Base-by-base conservation (phyloP, 2,888 invertebrate genomes). In the Portevinia maculata region DNA sequence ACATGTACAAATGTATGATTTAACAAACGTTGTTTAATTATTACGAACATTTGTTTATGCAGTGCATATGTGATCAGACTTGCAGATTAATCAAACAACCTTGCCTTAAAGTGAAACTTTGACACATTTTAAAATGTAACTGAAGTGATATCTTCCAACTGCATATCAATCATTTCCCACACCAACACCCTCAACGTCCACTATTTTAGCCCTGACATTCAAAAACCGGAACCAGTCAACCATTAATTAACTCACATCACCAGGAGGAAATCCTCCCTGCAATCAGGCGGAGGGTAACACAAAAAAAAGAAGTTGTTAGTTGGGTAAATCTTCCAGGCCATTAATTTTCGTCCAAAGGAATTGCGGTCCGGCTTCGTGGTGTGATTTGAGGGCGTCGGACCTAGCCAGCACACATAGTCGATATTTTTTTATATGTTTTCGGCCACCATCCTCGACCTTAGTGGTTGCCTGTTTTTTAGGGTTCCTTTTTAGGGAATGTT, bases 241-340 rank as follows among this genome's bases (percentile, higher is more conserved):
- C 78, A 83, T 83, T 83, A 83, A 83, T 83, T 83, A 83, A 78
- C 83, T 83, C 78, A 67, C 78, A 78, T 78, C 71, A 78, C 59
- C 78, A 71, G 57, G 57, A 78, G 83, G 83, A 78, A 71, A 83
- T 78, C 78, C 83, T 78, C 73, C 83, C 83, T 78, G 71, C 73
- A 83, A 83, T 76, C 83, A 83, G 60, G 59, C 65, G 53, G 34
- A 60, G 44, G 50, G 13, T 37, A 55, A 8, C 13, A 17, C 11
- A n/a, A 7, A 15, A 1, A 39, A 39, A 39, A 78, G 69, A 78
- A 67, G 24, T 60, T 78, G 71, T 71, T 78, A 65, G 83, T 60
- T 57, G 78, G 60, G 55, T 78, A 83, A 83, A 78, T 78, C 83
- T 83, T 83, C 71, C 78, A 73, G 71, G 28, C 78, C 78, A 83